Evolutionary conservation across 2,888 invertebrate genomes (phyloP), one percentile per base, ranked within the genome.

Genomic region (Hymenopus coronatus): DNA sequence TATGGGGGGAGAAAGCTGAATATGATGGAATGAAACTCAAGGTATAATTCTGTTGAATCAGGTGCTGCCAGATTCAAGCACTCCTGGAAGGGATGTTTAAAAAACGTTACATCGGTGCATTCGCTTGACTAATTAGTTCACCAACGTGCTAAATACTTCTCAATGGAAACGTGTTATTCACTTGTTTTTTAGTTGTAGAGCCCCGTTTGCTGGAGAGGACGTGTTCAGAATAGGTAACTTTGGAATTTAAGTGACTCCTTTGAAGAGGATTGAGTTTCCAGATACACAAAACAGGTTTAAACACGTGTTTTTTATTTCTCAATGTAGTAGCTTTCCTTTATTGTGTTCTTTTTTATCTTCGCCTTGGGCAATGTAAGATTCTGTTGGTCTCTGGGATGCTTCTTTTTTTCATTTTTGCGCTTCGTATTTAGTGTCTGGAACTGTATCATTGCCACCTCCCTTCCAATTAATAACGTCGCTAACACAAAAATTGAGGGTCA

Each of bases 381-480:
- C 54, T 70, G 54, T 20, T 70, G 54, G 54, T 70, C 54, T 70
- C 54, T 70, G 54, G 54, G 54, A 70, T 70, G 54, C 54, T 70
- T 70, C 54, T 70, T 70, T 70, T 54, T 70, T 25, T 70, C 54
- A 70, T 70, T 70, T 70, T 70, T 86, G 70, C n/a, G n/a, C 81
- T 85, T 27, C 54, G 28, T n/a, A 85, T 85, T 70, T 46, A 25
- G 28, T 85, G 85, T 3, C 9, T 54, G 28, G 8, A 20, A 28
- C 82, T 87, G 87, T 87, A 82, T 70, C 54, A 70, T 70, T 25
- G 25, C 54, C 82, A 82, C 28, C 28, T 9, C 40, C 28, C 33
- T 82, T 87, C 82, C 87, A 87, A 87, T 87, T 87, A 87, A 87
- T 87, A 82, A 14, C 25, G 87, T 33, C 82, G 33, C 82, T 54